Percentiles rank a stretch among this genome's conserved stretches.
phyloP scores from a whole-genome alignment of 2,888 invertebrate species.

The Synanthedon vespiformis region DNA sequence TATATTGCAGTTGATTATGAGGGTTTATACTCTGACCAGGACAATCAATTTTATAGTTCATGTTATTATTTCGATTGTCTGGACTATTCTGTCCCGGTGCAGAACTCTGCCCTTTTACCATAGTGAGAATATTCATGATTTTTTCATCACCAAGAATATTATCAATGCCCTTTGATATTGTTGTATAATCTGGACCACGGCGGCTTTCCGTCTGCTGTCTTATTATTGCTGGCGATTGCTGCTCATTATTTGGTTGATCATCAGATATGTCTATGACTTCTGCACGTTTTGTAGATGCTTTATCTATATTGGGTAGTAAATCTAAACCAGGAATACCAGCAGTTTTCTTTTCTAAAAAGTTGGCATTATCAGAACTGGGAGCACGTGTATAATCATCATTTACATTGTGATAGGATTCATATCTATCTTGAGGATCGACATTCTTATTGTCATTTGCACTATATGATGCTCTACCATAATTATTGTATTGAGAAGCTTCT shows the following conservation, averaged over 20 bases:
- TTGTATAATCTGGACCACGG: conserved; percentile 62
- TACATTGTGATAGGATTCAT: conserved; percentile 28
- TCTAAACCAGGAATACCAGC: conserved; percentile 81
- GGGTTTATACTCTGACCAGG: conserved; percentile 3
- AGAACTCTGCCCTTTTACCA: conserved; percentile 30
- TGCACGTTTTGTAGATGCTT: conserved; percentile 13
- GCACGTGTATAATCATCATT: conserved; percentile 8
- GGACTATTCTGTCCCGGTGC: neutral
- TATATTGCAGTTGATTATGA: conserved; percentile 13
- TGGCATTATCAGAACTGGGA: conserved; percentile 19
- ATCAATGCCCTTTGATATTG: conserved; percentile 73
- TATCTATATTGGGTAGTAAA: conserved; percentile 67
- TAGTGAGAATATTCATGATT: conserved; percentile 71
- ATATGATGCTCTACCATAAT: conserved; percentile 10
- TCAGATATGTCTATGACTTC: conserved; percentile 49
- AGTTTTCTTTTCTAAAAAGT: conserved; percentile 36
- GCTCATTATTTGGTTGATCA: conserved; percentile 14
- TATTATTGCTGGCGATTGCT: neutral
- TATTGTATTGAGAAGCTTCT: conserved; percentile 20
- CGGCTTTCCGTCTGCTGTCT: conserved; percentile 2
- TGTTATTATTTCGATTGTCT: conserved; percentile 1
- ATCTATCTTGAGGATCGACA: conserved; percentile 29
- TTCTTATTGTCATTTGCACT: conserved; percentile 13
- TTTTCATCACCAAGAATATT: conserved; percentile 74
- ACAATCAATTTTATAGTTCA: neutral